Evolutionary conservation across 1,140 invertebrate species (phyloP), one percentile per base, ranked within the genome.

Genomic region (Drosophila auraria): DNA sequence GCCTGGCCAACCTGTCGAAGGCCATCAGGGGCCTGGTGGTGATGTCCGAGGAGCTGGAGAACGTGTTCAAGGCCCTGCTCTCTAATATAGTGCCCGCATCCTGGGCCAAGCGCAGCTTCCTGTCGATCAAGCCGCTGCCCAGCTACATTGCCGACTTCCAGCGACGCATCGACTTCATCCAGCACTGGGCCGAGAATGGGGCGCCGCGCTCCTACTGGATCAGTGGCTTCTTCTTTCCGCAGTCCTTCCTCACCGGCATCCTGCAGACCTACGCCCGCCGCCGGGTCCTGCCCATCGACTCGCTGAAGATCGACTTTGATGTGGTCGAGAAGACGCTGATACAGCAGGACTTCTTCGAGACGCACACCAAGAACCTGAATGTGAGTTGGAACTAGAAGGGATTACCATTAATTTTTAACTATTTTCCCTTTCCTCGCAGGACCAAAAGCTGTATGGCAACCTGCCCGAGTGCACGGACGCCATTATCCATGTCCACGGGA

Each of bases 151-250:
- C 94, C 60, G 97, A 98, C 91, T 95, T 98, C 38, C 94, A 95
- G 38, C 92, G 96, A 7, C 94, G 97, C 54, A 94, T 97, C 36
- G 95, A 97, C 84, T 98, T 98, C 90, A 96, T 98, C 57, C 93
- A 94, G 65, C 71, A 83, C 20, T 98, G 98, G 98, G 93, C 97
- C 14, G 93, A 93, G 44, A 94, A 94, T 11, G 95, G 95, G 6
- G 93, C 93, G n/a, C 97, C 97, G 12, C 94, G 94, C 40, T 98
- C 97, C 6, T 98, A 96, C 89, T 98, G 97, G 98, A 93, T 98
- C 36, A 97, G 97, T 44, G 98, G 97, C 17, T 96, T 98, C 83
- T 98, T 97, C 92, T 98, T 98, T 91, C 97, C 97, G 0, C 97
- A 98, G 94, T 97, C 97, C 44, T 97, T 98, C 87, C 94, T 98